Conservation (phyloP, 2,113 vertebrate species). For the Bos javanicus region DNA sequence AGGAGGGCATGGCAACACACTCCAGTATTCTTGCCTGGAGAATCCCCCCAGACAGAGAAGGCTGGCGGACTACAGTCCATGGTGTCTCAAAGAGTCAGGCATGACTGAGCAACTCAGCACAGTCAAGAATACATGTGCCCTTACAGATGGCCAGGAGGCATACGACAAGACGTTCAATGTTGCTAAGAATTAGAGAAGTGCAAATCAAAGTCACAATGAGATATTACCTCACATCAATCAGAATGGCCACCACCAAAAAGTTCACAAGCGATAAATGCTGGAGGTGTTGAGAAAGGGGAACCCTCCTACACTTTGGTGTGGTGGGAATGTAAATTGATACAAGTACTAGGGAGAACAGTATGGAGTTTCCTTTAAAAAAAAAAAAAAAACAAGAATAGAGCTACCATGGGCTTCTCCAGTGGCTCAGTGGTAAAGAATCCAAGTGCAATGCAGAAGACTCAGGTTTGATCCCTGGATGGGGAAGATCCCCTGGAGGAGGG, state of each 20-base stretch:
- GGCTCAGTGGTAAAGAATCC: neutral
- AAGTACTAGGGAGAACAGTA: neutral
- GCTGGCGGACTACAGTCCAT: neutral
- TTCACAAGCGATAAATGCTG: neutral
- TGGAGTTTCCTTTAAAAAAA: neutral
- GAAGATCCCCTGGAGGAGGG: neutral
- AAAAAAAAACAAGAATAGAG: neutral
- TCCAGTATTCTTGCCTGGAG: neutral
- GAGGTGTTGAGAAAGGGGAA: neutral
- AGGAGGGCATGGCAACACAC: neutral
- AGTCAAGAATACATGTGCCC: neutral
- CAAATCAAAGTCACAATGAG: neutral
- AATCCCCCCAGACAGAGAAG: neutral
- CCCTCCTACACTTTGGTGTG: neutral
- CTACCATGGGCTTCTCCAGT: neutral
- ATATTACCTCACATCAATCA: neutral
- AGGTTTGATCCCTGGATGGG: neutral
- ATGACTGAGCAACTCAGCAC: neutral
- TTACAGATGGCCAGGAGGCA: neutral
- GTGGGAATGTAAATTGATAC: neutral
- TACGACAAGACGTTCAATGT: neutral
- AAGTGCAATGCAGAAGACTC: neutral
- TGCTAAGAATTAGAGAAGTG: neutral
- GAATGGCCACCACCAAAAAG: neutral
- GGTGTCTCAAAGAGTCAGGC: neutral